Evolutionary conservation across 2,113 vertebrate species (phyloP).

Genomic region (Melanerpes formicivorus): DNA sequence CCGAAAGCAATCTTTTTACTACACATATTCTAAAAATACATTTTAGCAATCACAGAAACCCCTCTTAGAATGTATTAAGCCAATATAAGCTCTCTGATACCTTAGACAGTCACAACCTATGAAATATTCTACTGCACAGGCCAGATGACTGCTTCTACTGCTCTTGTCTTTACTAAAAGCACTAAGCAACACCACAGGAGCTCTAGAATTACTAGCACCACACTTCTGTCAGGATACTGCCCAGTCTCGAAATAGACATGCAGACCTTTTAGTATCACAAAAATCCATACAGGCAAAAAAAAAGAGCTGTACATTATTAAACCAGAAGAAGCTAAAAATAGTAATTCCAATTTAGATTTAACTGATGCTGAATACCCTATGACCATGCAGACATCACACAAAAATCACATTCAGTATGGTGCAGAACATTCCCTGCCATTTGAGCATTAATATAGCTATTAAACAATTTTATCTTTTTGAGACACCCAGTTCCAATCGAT

Average conservation of each 20-base stretch:
- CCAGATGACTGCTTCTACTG: neutral
- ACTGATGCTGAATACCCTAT: neutral
- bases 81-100: neutral
- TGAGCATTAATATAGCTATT: neutral
- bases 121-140: neutral
- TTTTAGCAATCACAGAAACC: neutral
- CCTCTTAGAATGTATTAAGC: neutral
- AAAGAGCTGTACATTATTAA: neutral
- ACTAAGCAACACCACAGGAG: neutral
- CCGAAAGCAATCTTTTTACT: neutral
- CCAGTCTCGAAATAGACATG: neutral
- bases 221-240: neutral
- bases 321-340: conserved; percentile 6
- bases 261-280: neutral
- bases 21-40: neutral
- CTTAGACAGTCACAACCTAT: neutral
- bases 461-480: neutral
- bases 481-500: neutral
- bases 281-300: neutral
- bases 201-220: neutral
- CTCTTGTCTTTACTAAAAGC: neutral
- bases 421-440: neutral
- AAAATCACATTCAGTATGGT: neutral
- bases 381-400: neutral
- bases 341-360: neutral